Percentiles rank a stretch among this genome's conserved stretches.
Conservation (phyloP, 2,797 vertebrate species). For the Octomys mimax region DNA sequence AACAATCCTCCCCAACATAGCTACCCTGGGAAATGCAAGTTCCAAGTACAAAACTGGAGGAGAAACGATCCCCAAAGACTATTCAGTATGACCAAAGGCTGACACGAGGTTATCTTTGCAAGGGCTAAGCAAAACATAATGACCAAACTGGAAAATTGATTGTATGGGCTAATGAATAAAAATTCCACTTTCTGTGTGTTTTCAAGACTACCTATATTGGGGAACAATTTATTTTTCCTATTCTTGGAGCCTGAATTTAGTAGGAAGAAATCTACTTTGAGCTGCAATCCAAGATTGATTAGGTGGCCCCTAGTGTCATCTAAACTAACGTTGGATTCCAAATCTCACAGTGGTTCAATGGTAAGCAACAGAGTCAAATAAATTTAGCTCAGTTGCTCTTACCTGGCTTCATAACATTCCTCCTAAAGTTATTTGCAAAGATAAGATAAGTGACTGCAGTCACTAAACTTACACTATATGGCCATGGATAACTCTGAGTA, state of each 20-base stretch:
- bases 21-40: neutral
- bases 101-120: neutral
- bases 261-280: neutral
- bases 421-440: neutral
- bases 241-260: neutral
- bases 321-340: neutral
- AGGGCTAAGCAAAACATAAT: slow-evolving; percentile 9
- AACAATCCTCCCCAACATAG: neutral
- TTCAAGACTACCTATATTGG: neutral
- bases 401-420: neutral
- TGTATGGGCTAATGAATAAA: neutral
- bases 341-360: neutral
- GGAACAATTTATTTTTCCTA: neutral
- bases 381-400: neutral
- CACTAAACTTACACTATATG: neutral
- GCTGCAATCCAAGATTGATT: neutral
- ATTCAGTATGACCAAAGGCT: neutral
- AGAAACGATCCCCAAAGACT: neutral
- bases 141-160: neutral
- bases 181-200: neutral
- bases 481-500: neutral
- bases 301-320: neutral
- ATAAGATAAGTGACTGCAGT: neutral
- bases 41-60: neutral
- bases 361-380: neutral